phyloP scores from a whole-genome alignment of 2,797 vertebrate species.

The Agapornis canus region DNA sequence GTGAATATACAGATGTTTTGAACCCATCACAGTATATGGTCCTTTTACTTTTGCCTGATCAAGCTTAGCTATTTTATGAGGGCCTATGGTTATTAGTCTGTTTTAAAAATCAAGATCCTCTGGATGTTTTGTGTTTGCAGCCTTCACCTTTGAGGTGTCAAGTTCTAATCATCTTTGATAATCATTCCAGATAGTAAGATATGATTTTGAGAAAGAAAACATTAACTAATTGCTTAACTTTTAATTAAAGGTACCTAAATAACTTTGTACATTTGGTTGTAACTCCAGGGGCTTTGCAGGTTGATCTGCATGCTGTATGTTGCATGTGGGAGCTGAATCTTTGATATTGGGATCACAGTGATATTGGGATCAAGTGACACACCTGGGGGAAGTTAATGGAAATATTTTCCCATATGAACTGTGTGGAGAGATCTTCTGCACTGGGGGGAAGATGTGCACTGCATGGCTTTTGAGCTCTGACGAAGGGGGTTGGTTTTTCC shows the following conservation, averaged over 20 bases:
- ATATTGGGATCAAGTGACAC: fast-evolving
- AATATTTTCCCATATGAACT: background rate
- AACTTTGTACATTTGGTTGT: background rate
- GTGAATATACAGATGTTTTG: background rate
- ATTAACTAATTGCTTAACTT: background rate
- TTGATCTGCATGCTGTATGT: fast-evolving
- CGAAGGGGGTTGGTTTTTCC: background rate
- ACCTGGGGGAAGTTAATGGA: background rate
- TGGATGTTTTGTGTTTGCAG: background rate
- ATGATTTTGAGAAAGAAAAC: background rate
- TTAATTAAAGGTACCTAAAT: background rate
- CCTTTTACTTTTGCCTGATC: background rate
- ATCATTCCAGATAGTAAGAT: background rate
- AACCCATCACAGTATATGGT: fast-evolving
- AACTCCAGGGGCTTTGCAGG: background rate
- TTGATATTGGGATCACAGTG: fast-evolving
- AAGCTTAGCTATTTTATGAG: background rate
- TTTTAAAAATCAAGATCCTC: background rate
- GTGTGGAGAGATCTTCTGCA: fast-evolving
- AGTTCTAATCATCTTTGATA: background rate
- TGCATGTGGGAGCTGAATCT: background rate
- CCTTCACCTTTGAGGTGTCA: background rate
- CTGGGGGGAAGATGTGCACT: background rate
- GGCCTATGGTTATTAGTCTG: background rate
- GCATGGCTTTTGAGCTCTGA: background rate